Evolutionary conservation across 2,113 vertebrate species (phyloP).

Genomic region (Dicentrarchus labrax): DNA sequence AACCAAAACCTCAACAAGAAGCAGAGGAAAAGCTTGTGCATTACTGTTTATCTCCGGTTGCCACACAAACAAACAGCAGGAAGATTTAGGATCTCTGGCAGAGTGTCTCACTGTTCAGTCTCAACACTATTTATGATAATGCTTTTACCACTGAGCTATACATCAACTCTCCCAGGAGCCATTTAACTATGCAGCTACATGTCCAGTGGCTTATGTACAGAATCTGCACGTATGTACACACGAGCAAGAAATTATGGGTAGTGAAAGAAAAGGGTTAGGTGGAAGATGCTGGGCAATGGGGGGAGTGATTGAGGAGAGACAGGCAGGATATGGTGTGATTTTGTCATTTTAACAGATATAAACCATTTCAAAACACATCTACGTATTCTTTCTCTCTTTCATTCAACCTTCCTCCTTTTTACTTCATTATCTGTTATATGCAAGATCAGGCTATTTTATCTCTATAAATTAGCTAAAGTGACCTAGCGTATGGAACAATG

Average conservation of each 20-base stretch:
- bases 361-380: background rate
- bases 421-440: slow-evolving; percentile 47
- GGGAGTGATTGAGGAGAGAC: background rate
- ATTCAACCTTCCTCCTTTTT: slow-evolving; percentile 37
- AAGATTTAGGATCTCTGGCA: slow-evolving; percentile 44
- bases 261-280: background rate
- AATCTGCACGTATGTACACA: slow-evolving; percentile 15
- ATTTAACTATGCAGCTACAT: slow-evolving; percentile 41
- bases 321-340: background rate
- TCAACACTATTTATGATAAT: slow-evolving; percentile 54
- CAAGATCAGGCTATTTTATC: slow-evolving; percentile 46
- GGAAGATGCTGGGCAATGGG: background rate
- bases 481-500: slow-evolving; percentile 15
- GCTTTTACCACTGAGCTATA: slow-evolving; percentile 24
- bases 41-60: slow-evolving; percentile 44
- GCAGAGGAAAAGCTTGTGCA: background rate
- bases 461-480: slow-evolving; percentile 37
- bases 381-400: slow-evolving; percentile 22
- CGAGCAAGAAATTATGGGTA: background rate
- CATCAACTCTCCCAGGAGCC: slow-evolving; percentile 31
- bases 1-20: background rate
- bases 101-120: slow-evolving; percentile 31
- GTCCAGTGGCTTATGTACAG: slow-evolving; percentile 20
- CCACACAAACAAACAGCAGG: slow-evolving; percentile 49
- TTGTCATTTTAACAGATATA: background rate